Percentiles rank a stretch among this genome's conserved stretches.
phyloP scores from a whole-genome alignment of 2,797 vertebrate species.

The Uromys caudimaculatus region DNA sequence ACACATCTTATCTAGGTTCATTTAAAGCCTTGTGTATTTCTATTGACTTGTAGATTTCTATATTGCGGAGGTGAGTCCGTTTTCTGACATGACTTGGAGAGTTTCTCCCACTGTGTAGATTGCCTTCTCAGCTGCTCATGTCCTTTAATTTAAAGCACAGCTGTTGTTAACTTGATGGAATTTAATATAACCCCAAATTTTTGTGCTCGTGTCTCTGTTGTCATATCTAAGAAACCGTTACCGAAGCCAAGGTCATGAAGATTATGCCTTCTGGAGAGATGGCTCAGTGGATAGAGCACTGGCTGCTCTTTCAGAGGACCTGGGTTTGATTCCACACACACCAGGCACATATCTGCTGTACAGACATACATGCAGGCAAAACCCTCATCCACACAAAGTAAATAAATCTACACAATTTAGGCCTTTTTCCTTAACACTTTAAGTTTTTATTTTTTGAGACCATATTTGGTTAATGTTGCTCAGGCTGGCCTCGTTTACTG shows the following conservation, averaged over 20 bases:
- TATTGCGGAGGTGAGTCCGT: not conserved
- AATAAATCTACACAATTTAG: not conserved
- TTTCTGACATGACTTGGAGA: not conserved
- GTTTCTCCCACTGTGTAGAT: not conserved
- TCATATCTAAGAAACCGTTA: not conserved
- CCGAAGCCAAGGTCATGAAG: not conserved
- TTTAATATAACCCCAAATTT: not conserved
- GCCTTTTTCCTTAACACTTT: not conserved
- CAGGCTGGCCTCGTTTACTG: not conserved
- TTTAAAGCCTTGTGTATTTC: conserved; percentile 9
- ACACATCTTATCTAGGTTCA: not conserved
- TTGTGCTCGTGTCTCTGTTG: not conserved
- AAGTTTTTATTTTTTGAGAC: not conserved
- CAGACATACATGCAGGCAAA: not conserved
- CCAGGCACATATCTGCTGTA: not conserved
- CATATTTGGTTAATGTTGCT: not conserved
- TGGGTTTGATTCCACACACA: not conserved
- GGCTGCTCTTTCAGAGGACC: not conserved
- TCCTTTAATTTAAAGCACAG: conserved; percentile 40
- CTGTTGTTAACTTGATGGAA: not conserved
- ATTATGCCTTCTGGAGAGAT: not conserved
- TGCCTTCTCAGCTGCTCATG: not conserved
- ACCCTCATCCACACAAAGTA: not conserved
- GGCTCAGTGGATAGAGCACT: not conserved
- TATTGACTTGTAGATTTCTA: not conserved